Base-by-base conservation (phyloP, 2,797 vertebrate species). In the Chloroceryle inda region DNA sequence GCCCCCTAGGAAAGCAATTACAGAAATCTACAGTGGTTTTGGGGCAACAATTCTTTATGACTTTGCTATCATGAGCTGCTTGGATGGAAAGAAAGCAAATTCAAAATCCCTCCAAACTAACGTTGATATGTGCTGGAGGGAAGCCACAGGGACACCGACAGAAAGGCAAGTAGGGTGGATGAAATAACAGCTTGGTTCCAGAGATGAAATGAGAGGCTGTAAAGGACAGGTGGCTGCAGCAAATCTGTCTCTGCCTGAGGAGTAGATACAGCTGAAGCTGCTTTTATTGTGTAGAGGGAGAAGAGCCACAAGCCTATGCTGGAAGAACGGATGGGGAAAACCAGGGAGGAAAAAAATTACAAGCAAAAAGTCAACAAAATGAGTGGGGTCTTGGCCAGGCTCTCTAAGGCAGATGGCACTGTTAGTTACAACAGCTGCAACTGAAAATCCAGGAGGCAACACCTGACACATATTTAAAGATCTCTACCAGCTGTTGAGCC, bases 391-490 rank as follows among this genome's bases (percentile, higher is more conserved):
- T 74, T 5, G 14, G 71, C 88, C 93, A 96, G 56, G 16, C 14
- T 85, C 14, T 76, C 59, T 49, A 35, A 85, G 67, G 71, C 88
- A 95, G 88, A 91, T 89, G 61, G 56, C 47, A 83, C 40, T 77
- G 42, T 42, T 82, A 53, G 58, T 80, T 92, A 31, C 64, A 84
- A 92, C 95, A 97, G 71, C 95, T 97, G 97, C 84, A 95, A 58
- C 47, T 79, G 33, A 85, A 94, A 94, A 92, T 84, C 55, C 74
- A 42, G 79, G 76, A 93, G 85, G 92, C 69, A 93, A 71, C 2
- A n/a, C 80, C 49, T 92, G 59, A 92, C 78, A 96, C 83, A 94
- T 91, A 90, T 92, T 96, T 94, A 95, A 91, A 94, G 86, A 85
- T 58, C 77, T 27, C 52, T 66, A 58, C 91, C 88, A 85, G 81